Percentiles rank a stretch among this genome's conserved stretches.
These are phyloP conservation scores for Trichogramma evanescens DNA, from an alignment of 2,888 invertebrate genomes.

Conservation along the genomic window DNA sequence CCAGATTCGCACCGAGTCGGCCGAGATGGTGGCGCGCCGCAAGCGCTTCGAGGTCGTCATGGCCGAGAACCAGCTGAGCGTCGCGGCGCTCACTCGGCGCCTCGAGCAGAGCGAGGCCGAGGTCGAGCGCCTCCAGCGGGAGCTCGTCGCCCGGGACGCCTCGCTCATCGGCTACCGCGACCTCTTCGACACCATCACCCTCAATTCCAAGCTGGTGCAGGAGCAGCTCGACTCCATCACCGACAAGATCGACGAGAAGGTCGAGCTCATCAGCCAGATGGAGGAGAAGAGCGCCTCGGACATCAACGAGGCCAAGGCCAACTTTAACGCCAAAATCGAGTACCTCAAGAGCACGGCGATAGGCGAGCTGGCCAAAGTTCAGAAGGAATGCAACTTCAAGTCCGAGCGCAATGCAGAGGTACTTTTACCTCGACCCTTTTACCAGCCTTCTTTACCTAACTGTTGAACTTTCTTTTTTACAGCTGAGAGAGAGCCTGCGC, in stretches of 20 bases:
- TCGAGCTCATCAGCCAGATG: slow-evolving; percentile 33
- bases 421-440: not conserved
- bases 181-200: slow-evolving; percentile 33
- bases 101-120: slow-evolving; percentile 38
- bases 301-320: slow-evolving; percentile 31
- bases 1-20: slow-evolving; percentile 40
- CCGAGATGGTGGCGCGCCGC: slow-evolving; percentile 40
- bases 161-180: slow-evolving; percentile 35
- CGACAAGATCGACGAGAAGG: slow-evolving; percentile 33
- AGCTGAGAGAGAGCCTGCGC: slow-evolving; percentile 35
- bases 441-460: not conserved
- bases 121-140: slow-evolving; percentile 36
- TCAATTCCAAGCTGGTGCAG: slow-evolving; percentile 35
- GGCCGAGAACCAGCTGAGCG: slow-evolving; percentile 41
- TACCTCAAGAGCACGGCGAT: slow-evolving; percentile 29
- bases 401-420: slow-evolving; percentile 34
- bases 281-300: slow-evolving; percentile 34
- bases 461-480: slow-evolving; percentile 7
- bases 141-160: slow-evolving; percentile 33
- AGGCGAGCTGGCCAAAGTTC: slow-evolving; percentile 31
- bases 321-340: slow-evolving; percentile 35
- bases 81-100: slow-evolving; percentile 36
- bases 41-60: slow-evolving; percentile 40
- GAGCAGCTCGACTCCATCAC: slow-evolving; percentile 34
- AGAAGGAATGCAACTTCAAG: slow-evolving; percentile 29